Evolutionary conservation across 2,888 invertebrate species (phyloP), one percentile per base, ranked within the genome.

Genomic region (Drepanosiphum platanoidis): DNA sequence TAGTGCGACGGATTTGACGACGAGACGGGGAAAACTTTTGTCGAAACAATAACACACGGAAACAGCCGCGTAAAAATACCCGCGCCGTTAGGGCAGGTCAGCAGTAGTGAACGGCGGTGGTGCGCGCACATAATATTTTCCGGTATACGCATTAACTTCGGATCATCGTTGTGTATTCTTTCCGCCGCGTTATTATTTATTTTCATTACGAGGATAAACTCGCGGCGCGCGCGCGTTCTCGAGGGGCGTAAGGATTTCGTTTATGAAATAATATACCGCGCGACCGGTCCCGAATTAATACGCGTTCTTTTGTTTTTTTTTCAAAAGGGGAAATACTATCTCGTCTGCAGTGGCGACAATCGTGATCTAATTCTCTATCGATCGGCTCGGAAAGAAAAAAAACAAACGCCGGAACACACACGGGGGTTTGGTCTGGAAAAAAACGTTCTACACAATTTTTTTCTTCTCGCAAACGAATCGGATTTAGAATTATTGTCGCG

Each of bases 41-140:
- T 82, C 61, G 15, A 64, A 64, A 64, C 36, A 74, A 39, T 15
- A 18, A 30, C 18, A 8, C 34, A 39, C 34, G 34, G 39, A 71
- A 58, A 42, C 71, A 61, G 39, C n/a, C 1, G 32, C 32, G 42
- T 22, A 70, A 15, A 81, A 72, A 58, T 58, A 11, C 42, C 39
- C 15, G 42, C 18, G 39, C 39, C 58, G 81, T 82, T 82, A 42
- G 42, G 72, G 81, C 32, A 82, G 81, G 81, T 82, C 81, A 82
- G 72, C 27, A 32, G 72, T 15, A 32, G 22, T 32, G n/a, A 13
- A 7, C 5, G 42, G 42, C 22, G n/a, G 46, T 32, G 15, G 34
- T 32, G 34, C 18, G 15, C 7, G 8, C 32, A n/a, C n/a, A n/a
- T n/a, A n/a, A n/a, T n/a, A 4, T 32, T 32, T 8, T 22, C 34